phyloP scores from a whole-genome alignment of 2,888 invertebrate species.

The Onthophagus sagittarius region DNA sequence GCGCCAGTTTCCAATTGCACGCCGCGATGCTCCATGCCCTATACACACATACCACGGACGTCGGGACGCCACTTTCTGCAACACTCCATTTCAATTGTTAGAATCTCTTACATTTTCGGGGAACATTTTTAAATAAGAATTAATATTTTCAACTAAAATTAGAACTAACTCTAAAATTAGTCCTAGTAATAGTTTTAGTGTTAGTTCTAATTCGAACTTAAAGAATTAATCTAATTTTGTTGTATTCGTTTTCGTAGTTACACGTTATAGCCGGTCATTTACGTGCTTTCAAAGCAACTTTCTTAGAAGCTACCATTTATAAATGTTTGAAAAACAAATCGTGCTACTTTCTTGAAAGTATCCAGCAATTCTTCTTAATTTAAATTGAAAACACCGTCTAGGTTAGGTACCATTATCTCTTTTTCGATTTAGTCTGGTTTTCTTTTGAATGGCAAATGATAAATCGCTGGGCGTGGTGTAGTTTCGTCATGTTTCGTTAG shows the following conservation, averaged over 20 bases:
- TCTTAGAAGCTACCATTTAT: background rate
- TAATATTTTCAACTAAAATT: too few species aligned
- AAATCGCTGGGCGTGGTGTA: background rate
- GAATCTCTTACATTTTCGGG: background rate
- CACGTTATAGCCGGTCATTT: background rate
- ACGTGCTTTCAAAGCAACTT: background rate
- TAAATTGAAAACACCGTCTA: background rate
- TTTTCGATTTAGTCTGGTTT: background rate
- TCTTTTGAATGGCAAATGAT: background rate
- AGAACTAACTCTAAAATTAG: too few species aligned
- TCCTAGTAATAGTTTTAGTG: too few species aligned
- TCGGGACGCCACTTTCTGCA: background rate
- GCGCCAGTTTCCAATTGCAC: background rate
- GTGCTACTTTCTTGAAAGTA: background rate
- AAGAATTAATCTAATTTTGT: too few species aligned
- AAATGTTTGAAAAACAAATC: background rate
- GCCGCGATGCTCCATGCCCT: background rate
- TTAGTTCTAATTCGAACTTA: too few species aligned
- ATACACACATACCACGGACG: background rate
- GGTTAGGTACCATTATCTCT: background rate
- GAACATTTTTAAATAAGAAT: background rate
- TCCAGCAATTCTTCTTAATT: background rate
- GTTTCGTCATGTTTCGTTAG: background rate
- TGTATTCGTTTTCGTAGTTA: too few species aligned
- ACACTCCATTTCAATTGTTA: background rate